phyloP scores from a whole-genome alignment of 1,140 invertebrate genomes.

The Archegozetes longisetosus region DNA sequence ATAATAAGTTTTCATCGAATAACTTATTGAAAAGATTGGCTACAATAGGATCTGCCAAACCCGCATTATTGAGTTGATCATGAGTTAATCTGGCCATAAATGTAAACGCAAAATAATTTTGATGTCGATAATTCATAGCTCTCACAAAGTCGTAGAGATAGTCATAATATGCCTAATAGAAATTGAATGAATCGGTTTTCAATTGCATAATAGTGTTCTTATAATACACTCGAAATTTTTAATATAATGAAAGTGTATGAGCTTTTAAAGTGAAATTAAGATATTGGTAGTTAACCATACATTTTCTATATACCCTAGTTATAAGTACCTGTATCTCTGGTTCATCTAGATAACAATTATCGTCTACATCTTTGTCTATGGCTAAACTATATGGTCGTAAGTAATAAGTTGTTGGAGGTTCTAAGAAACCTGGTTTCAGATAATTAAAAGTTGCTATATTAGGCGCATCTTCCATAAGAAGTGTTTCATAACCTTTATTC shows the following conservation, averaged over 20 bases:
- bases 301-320: no score
- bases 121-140: slow-evolving; percentile 14
- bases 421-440: slow-evolving; percentile 30
- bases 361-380: slow-evolving; percentile 14
- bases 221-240: background rate
- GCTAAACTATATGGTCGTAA: slow-evolving; percentile 36
- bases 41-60: slow-evolving; percentile 26
- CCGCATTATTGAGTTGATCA: slow-evolving; percentile 27
- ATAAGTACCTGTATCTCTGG: background rate
- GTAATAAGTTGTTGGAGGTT: slow-evolving; percentile 34
- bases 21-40: slow-evolving; percentile 25
- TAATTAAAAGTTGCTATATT: slow-evolving; percentile 36
- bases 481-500: slow-evolving; percentile 31
- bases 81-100: slow-evolving; percentile 27
- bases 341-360: slow-evolving; percentile 14
- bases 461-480: slow-evolving; percentile 35
- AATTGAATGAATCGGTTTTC: slow-evolving; percentile 13
- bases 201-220: background rate
- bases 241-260: background rate
- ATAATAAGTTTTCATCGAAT: slow-evolving; percentile 23
- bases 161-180: slow-evolving; percentile 19
- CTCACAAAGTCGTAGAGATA: slow-evolving; percentile 21
- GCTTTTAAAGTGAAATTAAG: background rate
- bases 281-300: no score
- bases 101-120: slow-evolving; percentile 19